phyloP scores from a whole-genome alignment of 2,797 vertebrate species.

The Chelidonichthys spinosus region DNA sequence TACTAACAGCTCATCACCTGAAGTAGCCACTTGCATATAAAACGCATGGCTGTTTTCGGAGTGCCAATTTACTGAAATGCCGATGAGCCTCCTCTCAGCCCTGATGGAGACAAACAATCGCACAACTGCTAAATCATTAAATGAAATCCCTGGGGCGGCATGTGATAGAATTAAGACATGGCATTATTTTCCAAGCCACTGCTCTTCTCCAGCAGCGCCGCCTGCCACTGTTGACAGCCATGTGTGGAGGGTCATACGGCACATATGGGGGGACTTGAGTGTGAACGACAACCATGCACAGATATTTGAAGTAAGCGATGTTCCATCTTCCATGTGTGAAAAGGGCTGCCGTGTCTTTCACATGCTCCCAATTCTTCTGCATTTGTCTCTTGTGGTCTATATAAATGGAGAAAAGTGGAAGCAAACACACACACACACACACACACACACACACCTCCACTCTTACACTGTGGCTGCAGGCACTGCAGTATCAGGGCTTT shows the following conservation, averaged over 20 bases:
- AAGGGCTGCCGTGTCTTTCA: conserved; percentile 55
- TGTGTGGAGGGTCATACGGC: conserved; percentile 26
- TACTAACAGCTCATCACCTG: neutral
- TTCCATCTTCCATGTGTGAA: conserved; percentile 50
- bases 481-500: conserved; percentile 15
- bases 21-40: neutral
- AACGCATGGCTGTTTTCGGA: neutral
- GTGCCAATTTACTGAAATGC: conserved; percentile 12
- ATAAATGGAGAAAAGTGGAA: conserved; percentile 67
- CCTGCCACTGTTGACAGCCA: neutral
- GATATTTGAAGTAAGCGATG: conserved; percentile 45
- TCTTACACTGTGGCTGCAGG: conserved; percentile 61
- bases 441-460: conserved; percentile 32
- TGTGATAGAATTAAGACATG: conserved; percentile 31
- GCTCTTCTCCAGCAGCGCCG: conserved; percentile 12
- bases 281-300: conserved; percentile 43
- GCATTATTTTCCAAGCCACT: conserved; percentile 7
- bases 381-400: conserved; percentile 67
- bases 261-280: conserved; percentile 21
- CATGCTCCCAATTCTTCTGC: conserved; percentile 64
- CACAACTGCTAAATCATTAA: conserved; percentile 39
- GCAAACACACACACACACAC: conserved; percentile 34
- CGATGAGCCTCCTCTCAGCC: conserved; percentile 13
- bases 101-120: conserved; percentile 16
- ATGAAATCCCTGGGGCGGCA: conserved; percentile 21